Conservation (phyloP, 2,113 vertebrate species). For the Ailuropoda melanoleuca region DNA sequence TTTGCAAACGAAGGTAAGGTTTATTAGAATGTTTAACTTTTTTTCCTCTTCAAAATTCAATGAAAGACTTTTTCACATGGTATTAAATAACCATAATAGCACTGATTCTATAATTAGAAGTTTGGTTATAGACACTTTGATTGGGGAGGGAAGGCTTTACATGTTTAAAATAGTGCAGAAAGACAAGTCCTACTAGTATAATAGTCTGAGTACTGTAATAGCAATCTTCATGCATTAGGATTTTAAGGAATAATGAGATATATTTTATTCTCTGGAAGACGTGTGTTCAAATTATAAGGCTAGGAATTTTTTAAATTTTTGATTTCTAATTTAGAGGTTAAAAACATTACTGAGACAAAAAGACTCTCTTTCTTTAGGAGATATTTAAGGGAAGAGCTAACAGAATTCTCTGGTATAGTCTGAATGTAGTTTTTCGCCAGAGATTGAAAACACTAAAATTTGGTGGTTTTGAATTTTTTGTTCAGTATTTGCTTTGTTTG, state of each 20-base stretch:
- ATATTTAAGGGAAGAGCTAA: conserved; percentile 12
- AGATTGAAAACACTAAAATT: conserved; percentile 21
- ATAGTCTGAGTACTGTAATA: not conserved
- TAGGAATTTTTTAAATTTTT: not conserved
- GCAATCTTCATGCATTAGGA: not conserved
- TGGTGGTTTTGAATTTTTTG: not conserved
- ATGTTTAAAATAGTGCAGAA: not conserved
- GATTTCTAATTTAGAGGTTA: not conserved
- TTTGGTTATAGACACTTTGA: conserved; percentile 4
- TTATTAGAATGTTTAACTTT: conserved; percentile 39
- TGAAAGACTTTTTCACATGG: conserved; percentile 9
- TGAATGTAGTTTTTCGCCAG: not conserved
- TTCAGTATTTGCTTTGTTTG: conserved; percentile 10
- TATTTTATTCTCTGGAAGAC: conserved; percentile 15
- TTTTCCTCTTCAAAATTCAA: conserved; percentile 28
- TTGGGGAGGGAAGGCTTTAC: not conserved
- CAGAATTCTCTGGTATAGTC: not conserved
- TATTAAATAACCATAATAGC: not conserved
- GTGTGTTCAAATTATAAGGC: not conserved
- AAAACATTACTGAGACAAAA: not conserved
- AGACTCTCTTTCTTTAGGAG: not conserved
- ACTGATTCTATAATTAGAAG: conserved; percentile 1
- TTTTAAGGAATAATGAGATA: conserved; percentile 2
- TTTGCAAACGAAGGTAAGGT: conserved; percentile 75
- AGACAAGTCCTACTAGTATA: not conserved